Evolutionary conservation across 2,797 vertebrate species (phyloP), one percentile per base, ranked within the genome.

Genomic region (Agapornis canus): DNA sequence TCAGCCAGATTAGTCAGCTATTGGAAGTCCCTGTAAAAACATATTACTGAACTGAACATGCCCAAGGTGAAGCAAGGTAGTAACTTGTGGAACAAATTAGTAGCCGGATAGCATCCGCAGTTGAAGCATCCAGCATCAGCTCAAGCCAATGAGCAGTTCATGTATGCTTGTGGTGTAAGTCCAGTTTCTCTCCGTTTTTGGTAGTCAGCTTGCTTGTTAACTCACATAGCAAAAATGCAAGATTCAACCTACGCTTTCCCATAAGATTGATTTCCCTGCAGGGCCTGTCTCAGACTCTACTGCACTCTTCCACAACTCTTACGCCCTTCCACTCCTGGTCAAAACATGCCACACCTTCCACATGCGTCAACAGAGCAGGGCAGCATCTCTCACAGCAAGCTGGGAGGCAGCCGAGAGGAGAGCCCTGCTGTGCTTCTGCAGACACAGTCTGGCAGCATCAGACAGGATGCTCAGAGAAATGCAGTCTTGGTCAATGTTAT

Each of bases 341-440:
- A 91, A 94, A 96, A 94, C 84, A 88, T 0, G 1, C 91, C 94
- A 92, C 96, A 72, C 92, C 95, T 94, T 90, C 65, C 49, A 32
- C 81, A 92, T 93, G 96, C 96, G 86, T 95, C 92, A 96, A 31
- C 64, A 20, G 21, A 94, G 69, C 61, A 15, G 39, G 57, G 61
- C 79, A 95, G 32, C 60, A 91, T 87, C 81, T 89, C 82, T 73
- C 3, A 1, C 51, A 88, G 69, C 59, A 79, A 72, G 63, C 5
- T 5, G 49, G 35, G 59, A 90, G 31, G 56, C 63, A 65, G 79
- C 29, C 0, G 21, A 59, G 82, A 23, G 71, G 42, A 82, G 31
- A 86, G 57, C 11, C 48, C 78, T 37, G 43, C 59, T 32, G 2
- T 3, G 11, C 43, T 39, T 20, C 54, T 42, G 39, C 27, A 75